phyloP scores from a whole-genome alignment of 2,113 vertebrate genomes.

The Orthonyx spaldingii region DNA sequence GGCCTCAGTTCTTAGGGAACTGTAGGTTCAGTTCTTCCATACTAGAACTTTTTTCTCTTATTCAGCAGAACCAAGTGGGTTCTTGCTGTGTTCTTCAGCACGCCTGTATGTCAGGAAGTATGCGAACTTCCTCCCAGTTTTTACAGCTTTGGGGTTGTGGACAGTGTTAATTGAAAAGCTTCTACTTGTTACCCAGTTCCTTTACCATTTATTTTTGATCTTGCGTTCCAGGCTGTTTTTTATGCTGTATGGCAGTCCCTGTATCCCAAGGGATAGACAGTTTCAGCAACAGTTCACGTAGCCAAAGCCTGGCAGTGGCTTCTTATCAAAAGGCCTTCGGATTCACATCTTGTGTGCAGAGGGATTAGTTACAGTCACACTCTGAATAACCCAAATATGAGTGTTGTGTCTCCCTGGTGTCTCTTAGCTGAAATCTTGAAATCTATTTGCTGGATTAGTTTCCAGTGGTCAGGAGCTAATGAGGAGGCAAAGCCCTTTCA shows the following conservation, averaged over 20 bases:
- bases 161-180: not conserved
- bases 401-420: not conserved
- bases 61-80: not conserved
- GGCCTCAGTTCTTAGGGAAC: not conserved
- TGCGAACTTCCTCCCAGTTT: not conserved
- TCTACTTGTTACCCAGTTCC: not conserved
- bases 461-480: not conserved
- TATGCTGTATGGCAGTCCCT: not conserved
- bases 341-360: not conserved
- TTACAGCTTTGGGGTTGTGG: not conserved
- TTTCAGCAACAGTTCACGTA: not conserved
- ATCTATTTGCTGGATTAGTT: not conserved
- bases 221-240: not conserved
- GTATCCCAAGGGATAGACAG: not conserved
- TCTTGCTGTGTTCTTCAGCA: not conserved
- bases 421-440: not conserved
- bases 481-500: not conserved
- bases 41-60: not conserved
- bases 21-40: not conserved
- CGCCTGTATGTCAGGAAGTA: accelerated
- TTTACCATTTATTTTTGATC: not conserved
- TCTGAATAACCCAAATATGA: not conserved
- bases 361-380: not conserved
- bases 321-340: not conserved
- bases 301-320: not conserved